phyloP scores from a whole-genome alignment of 2,888 invertebrate genomes.

The Leucophenga montana region DNA sequence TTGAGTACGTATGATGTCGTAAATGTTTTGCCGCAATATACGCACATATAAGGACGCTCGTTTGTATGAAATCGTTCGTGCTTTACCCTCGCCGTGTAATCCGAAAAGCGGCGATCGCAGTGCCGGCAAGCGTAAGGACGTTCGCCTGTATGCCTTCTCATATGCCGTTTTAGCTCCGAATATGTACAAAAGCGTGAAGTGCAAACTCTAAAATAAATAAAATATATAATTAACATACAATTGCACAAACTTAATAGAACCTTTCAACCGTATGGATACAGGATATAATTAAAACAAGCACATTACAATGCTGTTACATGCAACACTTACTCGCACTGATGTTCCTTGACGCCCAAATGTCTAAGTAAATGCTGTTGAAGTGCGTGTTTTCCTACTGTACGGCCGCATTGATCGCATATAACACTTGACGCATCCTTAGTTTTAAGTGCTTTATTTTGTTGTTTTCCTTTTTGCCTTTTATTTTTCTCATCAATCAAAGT shows the following conservation, averaged over 20 bases:
- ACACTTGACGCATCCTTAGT: constrained; percentile 3
- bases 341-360: constrained; percentile 66
- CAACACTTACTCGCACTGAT: constrained; percentile 64
- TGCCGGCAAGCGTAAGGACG: constrained; percentile 63
- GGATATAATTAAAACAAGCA: too few species aligned
- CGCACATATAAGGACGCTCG: constrained; percentile 62
- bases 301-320: too few species aligned
- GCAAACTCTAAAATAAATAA: constrained; percentile 51
- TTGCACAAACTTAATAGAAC: too few species aligned
- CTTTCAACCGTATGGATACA: too few species aligned
- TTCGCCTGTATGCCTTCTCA: constrained; percentile 65
- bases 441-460: background rate
- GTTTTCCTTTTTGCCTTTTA: constrained; percentile 34
- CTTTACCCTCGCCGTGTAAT: constrained; percentile 62
- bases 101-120: constrained; percentile 62
- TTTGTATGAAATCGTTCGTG: constrained; percentile 68
- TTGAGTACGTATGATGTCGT: constrained; percentile 66
- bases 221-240: background rate
- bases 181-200: constrained; percentile 61
- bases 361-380: constrained; percentile 62
- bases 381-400: constrained; percentile 61
- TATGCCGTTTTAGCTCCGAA: constrained; percentile 64
- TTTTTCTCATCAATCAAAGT: constrained; percentile 35
- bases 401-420: constrained; percentile 67
- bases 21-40: constrained; percentile 61